Conservation (phyloP, 1,140 invertebrate species). For the Battus philenor region DNA sequence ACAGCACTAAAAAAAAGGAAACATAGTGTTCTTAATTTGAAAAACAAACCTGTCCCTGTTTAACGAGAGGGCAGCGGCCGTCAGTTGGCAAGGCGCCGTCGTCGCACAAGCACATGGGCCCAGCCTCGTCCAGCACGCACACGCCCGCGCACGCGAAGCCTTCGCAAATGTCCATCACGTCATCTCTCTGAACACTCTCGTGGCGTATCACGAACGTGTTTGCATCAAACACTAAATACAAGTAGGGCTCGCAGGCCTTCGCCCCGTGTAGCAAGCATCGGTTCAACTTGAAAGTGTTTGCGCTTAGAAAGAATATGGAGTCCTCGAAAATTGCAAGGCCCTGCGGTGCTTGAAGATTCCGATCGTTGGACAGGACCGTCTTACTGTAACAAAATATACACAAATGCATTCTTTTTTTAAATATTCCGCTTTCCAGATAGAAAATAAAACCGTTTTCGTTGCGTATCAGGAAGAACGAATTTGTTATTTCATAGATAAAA, state of each 20-base stretch:
- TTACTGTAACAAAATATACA: constrained; percentile 37
- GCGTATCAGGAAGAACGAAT: too few relatives aligned
- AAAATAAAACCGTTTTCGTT: too few relatives aligned
- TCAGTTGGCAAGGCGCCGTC: constrained; percentile 48
- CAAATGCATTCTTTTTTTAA: too few relatives aligned
- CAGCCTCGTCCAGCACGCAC: constrained; percentile 70
- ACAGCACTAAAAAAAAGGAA: too few relatives aligned
- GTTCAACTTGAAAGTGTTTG: constrained; percentile 63
- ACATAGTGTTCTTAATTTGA: too few relatives aligned
- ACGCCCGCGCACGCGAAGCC: constrained; percentile 72
- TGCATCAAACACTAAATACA: constrained; percentile 55
- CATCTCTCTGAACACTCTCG: constrained; percentile 71
- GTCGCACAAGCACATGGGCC: constrained; percentile 76
- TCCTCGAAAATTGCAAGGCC: constrained; percentile 79
- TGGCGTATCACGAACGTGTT: constrained; percentile 77
- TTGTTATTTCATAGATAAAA: too few relatives aligned
- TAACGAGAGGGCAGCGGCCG: constrained; percentile 24
- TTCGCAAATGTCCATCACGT: constrained; percentile 64
- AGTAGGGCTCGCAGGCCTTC: constrained; percentile 62
- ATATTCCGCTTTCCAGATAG: too few relatives aligned
- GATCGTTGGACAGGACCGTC: constrained; percentile 66
- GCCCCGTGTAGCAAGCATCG: constrained; percentile 75
- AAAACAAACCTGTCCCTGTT: constrained; percentile 26
- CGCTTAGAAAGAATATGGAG: constrained; percentile 76
- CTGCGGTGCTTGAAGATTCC: constrained; percentile 60